Evolutionary conservation across 2,113 vertebrate species (phyloP).

Genomic region (Otolemur garnettii): DNA sequence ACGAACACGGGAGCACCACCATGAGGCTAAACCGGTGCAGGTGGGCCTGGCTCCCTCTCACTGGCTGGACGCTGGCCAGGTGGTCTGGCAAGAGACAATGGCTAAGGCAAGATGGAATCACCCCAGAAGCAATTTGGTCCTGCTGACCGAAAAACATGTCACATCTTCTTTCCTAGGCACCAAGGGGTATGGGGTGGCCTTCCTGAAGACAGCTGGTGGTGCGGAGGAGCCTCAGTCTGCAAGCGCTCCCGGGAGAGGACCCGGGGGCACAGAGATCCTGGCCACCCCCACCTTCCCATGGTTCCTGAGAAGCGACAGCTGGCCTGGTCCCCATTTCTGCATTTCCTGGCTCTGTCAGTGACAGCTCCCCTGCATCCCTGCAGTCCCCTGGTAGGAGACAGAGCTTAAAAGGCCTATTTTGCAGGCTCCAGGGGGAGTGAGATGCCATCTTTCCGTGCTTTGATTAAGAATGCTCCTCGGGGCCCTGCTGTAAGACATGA

Average conservation of each 20-base stretch:
- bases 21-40: fast-evolving
- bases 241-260: neutral
- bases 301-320: neutral
- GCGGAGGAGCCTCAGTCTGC: fast-evolving
- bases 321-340: neutral
- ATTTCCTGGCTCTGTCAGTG: neutral
- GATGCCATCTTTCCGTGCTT: neutral
- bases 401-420: neutral
- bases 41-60: neutral
- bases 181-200: neutral
- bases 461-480: constrained; percentile 50
- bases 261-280: neutral
- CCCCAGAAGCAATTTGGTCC: neutral
- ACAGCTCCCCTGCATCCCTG: neutral
- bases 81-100: neutral
- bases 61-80: neutral
- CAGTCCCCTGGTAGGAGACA: neutral
- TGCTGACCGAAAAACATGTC: neutral
- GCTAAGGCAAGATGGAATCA: neutral
- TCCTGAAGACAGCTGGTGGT: neutral
- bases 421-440: neutral
- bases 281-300: neutral
- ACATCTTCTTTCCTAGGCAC: fast-evolving
- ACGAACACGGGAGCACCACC: fast-evolving
- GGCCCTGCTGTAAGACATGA: neutral